A percentile compares a stretch with the other conserved stretches of the same genome.
Conservation (phyloP, 2,797 vertebrate species). For the Chaunax sp. region DNA sequence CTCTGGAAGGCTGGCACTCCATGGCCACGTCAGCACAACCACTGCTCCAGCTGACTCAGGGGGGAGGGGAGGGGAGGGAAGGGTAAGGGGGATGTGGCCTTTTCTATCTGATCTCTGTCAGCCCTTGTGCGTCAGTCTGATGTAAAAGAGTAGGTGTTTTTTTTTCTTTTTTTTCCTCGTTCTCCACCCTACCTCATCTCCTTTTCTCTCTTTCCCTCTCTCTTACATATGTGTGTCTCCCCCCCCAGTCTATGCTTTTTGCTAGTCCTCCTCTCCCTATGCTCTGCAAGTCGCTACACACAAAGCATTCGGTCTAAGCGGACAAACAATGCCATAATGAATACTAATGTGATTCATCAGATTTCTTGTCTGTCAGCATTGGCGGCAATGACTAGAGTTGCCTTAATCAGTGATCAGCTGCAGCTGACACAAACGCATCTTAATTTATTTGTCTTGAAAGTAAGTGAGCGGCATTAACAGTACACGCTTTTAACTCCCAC, state of each 20-base stretch:
- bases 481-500: constrained; percentile 56
- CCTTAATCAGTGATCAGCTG: constrained; percentile 40
- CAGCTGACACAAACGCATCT: constrained; percentile 30
- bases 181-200: constrained; percentile 37
- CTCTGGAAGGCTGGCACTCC: constrained; percentile 80
- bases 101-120: constrained; percentile 87
- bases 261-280: constrained; percentile 5
- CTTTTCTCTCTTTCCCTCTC: constrained; percentile 7
- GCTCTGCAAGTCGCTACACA: constrained; percentile 17
- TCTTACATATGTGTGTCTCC: constrained; percentile 23
- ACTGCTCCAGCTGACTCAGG: constrained; percentile 69
- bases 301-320: constrained; percentile 33
- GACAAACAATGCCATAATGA: constrained; percentile 28
- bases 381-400: constrained; percentile 28
- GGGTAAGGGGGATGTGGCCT: constrained; percentile 79
- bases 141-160: constrained; percentile 89
- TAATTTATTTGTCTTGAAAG: constrained; percentile 51
- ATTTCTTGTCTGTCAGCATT: constrained; percentile 52
- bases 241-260: constrained; percentile 42
- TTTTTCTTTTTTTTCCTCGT: constrained; percentile 14
- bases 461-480: constrained; percentile 53
- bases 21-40: constrained; percentile 81
- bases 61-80: constrained; percentile 57
- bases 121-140: constrained; percentile 90
- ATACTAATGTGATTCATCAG: constrained; percentile 58